Percentiles rank a stretch among this genome's conserved stretches.
These are phyloP conservation scores for Drosophila recens DNA, from an alignment of 2,888 invertebrate genomes.

Conservation along the genomic window DNA sequence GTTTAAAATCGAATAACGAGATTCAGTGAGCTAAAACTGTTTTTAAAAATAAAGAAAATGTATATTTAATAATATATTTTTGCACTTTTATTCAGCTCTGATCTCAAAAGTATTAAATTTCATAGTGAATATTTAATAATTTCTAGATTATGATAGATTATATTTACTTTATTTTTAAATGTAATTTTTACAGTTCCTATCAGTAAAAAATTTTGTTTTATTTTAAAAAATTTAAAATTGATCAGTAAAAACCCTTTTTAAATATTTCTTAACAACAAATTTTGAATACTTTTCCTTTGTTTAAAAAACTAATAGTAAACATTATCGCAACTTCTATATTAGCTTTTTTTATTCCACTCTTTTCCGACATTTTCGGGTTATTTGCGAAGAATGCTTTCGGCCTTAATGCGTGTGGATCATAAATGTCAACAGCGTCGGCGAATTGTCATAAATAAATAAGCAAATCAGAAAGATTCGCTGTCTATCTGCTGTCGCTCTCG, in stretches of 20 bases:
- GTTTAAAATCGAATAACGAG: too few species aligned
- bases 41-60: too few species aligned
- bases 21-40: too few species aligned
- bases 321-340: conserved; percentile 3
- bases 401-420: conserved; percentile 48
- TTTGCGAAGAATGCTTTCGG: conserved; percentile 29
- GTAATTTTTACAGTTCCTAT: too few species aligned
- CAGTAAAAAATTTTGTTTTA: too few species aligned
- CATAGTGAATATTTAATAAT: neutral
- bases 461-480: conserved; percentile 23
- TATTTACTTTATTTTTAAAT: too few species aligned
- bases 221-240: too few species aligned
- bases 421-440: conserved; percentile 48
- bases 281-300: neutral
- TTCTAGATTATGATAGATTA: neutral
- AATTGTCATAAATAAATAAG: conserved; percentile 56
- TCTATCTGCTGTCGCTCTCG: neutral
- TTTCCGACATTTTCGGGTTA: conserved; percentile 7
- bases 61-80: too few species aligned
- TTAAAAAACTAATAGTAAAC: neutral
- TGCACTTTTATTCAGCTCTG: neutral
- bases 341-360: neutral
- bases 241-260: neutral
- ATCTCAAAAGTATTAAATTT: neutral
- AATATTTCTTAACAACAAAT: neutral